These are phyloP conservation scores for Spisula subtruncata DNA, from an alignment of 2,888 invertebrate species.

Conservation along the genomic window DNA sequence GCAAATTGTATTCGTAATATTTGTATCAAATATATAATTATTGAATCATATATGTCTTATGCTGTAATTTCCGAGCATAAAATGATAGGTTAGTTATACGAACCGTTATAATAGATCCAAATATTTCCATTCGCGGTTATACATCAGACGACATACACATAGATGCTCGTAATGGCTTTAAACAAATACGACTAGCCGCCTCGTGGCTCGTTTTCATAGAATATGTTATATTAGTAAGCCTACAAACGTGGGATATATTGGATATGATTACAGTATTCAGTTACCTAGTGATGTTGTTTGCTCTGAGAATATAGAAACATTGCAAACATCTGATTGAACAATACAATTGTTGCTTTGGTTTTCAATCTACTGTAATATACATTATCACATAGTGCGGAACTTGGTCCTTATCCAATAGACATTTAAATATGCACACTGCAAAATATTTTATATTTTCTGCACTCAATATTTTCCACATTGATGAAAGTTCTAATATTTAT, in stretches of 20 bases:
- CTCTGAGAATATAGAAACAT: slow-evolving; percentile 11
- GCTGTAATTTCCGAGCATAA: too few species aligned
- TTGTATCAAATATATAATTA: too few species aligned
- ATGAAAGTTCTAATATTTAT: too few species aligned
- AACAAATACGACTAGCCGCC: neutral
- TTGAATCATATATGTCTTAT: too few species aligned
- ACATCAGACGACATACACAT: neutral
- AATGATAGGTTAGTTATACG: neutral
- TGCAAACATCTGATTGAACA: neutral
- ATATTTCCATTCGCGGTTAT: neutral
- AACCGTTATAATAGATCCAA: neutral
- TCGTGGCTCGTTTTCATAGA: neutral
- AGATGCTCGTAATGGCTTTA: neutral
- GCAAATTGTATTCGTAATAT: too few species aligned
- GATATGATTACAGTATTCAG: neutral
- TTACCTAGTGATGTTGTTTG: neutral
- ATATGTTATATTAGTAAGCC: neutral
- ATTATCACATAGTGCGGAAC: too few species aligned
- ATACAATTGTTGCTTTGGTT: neutral
- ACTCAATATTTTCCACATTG: too few species aligned
- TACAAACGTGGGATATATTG: neutral
- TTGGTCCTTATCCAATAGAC: too few species aligned
- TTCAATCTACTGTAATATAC: neutral
- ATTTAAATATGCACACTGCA: too few species aligned
- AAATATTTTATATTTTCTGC: too few species aligned